Base-by-base conservation (phyloP, 2,888 invertebrate species). In the Lasioglossum vierecki region DNA sequence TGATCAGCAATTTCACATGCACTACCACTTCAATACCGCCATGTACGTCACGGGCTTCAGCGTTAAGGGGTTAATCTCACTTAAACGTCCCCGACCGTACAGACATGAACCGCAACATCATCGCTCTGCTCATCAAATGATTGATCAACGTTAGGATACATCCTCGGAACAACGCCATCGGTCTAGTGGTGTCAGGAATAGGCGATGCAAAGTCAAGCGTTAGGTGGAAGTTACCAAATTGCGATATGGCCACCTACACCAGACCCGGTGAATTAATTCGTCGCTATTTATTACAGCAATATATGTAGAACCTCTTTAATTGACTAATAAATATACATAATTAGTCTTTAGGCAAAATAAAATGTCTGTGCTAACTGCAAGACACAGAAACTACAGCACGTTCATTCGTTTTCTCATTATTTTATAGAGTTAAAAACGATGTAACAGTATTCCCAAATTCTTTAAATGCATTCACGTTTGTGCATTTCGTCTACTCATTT, bases 181-280 rank as follows among this genome's bases (percentile, higher is more conserved):
- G 63, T 76, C 18, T 22, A 49, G 60, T 5, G 44, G 57, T 53
- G 76, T 66, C 57, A 15, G 74, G 60, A 39, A 26, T 74, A 75
- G 86, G 35, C 72, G 83, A 80, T 76, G 77, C 68, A 83, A 80
- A 86, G 86, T 83, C 78, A 86, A 86, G 86, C 75, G 88, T 86
- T 84, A 82, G 88, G 79, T 84, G 89, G 86, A 63, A 63, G 15
- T 63, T 30, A 30, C 30, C 63, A 30, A 63, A 63, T 30, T 63
- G 30, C 15, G 6, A 30, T 13, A 26, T 15, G 15, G 18, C 6
- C 63, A 15, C 5, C 63, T 30, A 30, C 15, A 6, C 2, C 26
- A 15, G 1, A 30, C 26, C 8, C 3, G 3, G 57, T 57, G 11
- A n/a, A 57, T n/a, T 11, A n/a, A 57, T 57, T 57, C n/a, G 53